Evolutionary conservation across 2,888 invertebrate genomes (phyloP).

Genomic region (Dolichopus griseipennis): DNA sequence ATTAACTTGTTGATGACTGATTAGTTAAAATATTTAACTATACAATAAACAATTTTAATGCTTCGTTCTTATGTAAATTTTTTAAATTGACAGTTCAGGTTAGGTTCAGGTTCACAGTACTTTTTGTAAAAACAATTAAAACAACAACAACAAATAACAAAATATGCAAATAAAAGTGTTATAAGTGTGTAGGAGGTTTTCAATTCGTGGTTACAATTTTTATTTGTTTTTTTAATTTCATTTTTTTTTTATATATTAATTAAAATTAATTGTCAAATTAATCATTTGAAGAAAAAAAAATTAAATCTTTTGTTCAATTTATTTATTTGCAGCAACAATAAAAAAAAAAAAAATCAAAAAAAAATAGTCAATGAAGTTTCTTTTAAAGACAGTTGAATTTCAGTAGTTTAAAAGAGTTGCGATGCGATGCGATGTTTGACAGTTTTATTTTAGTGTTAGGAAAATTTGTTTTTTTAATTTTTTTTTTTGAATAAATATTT

Average conservation of each 20-base stretch:
- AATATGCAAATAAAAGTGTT: too few relatives aligned
- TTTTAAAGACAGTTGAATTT: too few relatives aligned
- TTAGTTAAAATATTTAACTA: not conserved
- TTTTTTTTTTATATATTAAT: not conserved
- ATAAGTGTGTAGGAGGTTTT: not conserved
- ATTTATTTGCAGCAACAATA: too few relatives aligned
- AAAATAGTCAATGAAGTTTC: too few relatives aligned
- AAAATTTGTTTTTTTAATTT: too few relatives aligned
- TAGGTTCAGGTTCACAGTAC: not conserved
- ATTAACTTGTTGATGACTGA: conserved; percentile 4
- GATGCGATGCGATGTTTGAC: too few relatives aligned
- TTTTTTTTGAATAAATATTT: too few relatives aligned
- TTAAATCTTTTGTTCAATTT: not conserved
- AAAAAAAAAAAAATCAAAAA: too few relatives aligned
- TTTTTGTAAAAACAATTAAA: not conserved
- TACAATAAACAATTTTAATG: not conserved
- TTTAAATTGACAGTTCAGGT: not conserved
- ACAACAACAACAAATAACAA: too few relatives aligned
- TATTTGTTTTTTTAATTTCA: not conserved
- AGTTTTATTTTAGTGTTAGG: too few relatives aligned
- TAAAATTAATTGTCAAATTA: not conserved
- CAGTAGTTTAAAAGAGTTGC: too few relatives aligned
- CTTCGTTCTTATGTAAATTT: not conserved
- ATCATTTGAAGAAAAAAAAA: not conserved
- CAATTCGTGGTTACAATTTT: not conserved